Base-by-base conservation (phyloP, 1,140 invertebrate species). In the Drosophila seguyi region DNA sequence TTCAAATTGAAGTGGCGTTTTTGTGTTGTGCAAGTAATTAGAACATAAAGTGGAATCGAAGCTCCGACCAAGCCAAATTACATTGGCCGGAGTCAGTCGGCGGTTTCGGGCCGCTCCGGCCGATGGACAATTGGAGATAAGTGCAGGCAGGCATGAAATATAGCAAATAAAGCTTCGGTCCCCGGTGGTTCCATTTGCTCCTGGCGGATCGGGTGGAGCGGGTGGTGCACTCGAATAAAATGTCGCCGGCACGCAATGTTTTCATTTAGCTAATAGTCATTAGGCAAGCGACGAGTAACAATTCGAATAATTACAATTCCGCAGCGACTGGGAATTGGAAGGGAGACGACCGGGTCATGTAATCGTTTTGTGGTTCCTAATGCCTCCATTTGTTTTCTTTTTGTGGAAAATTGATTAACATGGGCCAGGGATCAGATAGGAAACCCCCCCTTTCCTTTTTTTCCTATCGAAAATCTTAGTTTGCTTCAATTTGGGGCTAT, bases 131-230 rank as follows among this genome's bases (percentile, higher is more conserved):
- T 88, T 76, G 84, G 68, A 88, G 84, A 90, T 88, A 88, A 90
- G 84, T 90, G 84, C 85, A 83, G 84, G 84, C 84, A 90, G 85
- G 85, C 84, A 88, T 88, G 84, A 88, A 88, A 88, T 88, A 88
- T 88, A 75, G 80, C 80, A 84, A 90, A 88, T 88, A 88, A 90
- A 84, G 61, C 76, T 63, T 29, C 50, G 55, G 44, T 44, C 42
- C 27, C 25, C 25, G 18, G 69, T 22, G 58, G 22, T 8, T 38
- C 31, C 18, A 16, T 29, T 48, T 29, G 3, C 31, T 22, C 25
- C 31, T 38, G 48, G 18, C 25, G 11, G 45, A 6, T 0, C 13
- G 10, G 56, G 36, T 34, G 16, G 42, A 16, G 20, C 11, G 18
- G n/a, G 42, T 29, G 68, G 65, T 72, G 68, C 68, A 71, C 58